Base-by-base conservation (phyloP, 2,797 vertebrate genomes). In the Pangasius macronema region DNA sequence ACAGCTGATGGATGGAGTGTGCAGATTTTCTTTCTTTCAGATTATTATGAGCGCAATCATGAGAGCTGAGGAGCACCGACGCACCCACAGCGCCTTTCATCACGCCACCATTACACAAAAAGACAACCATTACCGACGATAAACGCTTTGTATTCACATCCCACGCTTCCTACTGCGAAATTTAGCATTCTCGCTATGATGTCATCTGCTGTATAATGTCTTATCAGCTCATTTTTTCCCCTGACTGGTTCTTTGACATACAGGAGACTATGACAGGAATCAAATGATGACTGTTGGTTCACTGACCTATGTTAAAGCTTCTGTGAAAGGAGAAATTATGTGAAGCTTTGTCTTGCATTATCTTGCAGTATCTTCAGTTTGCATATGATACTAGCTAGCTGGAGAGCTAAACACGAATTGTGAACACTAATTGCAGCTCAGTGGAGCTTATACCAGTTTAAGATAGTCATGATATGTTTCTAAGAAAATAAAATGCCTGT, bases 141-240 rank as follows among this genome's bases (percentile, higher is more conserved):
- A 80, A 80, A 80, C 61, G 87, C 88, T 81, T 70, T 87, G 87
- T 88, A 83, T 91, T 89, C 81, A 59, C 83, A 91, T 51, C 63
- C 88, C 88, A 70, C 89, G 82, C 80, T 75, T 85, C 88, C 84
- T 89, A 91, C 93, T 77, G 90, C 83, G 85, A 92, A 91, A 93
- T n/a, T 30, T 88, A 89, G 90, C 90, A 91, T 93, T 92, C 93
- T 93, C 92, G 87, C 68, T 57, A 87, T 18, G 30, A 92, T 92
- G 94, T 95, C 92, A 95, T 95, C 92, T 89, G 18, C 88, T 87
- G 79, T 93, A 91, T 93, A 95, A 95, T 94, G 90, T 94, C 93
- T 94, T 93, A 93, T 92, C 92, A 93, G 93, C 79, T 89, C 46
- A 53, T 77, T 51, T 16, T 30, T 9, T 1, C 10, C 83, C 70